Percentiles rank a stretch among this genome's conserved stretches.
Conservation (phyloP, 35 echinoderm and acorn worm genomes). For the Chiridota heheva region DNA sequence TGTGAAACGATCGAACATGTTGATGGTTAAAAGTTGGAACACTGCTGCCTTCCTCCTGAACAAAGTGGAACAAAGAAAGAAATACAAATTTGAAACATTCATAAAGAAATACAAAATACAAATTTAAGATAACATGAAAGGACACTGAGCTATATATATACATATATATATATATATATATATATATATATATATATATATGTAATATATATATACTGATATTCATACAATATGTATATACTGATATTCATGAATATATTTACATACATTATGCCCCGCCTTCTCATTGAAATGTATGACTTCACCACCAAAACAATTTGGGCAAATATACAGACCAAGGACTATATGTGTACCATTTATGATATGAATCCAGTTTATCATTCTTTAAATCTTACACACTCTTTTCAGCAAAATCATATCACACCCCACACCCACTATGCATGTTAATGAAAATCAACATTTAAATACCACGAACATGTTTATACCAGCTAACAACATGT, state of each 20-base stretch:
- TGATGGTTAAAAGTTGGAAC: slow-evolving; percentile 62
- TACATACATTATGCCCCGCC: too few species aligned
- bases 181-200: background rate
- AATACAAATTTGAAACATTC: background rate
- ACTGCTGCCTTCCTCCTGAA: slow-evolving; percentile 89
- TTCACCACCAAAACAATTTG: too few species aligned
- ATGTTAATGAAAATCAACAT: too few species aligned
- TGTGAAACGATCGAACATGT: slow-evolving; percentile 83
- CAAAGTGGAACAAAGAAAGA: slow-evolving; percentile 1
- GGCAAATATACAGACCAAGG: too few species aligned
- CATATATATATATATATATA: background rate
- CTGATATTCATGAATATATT: background rate
- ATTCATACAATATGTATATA: background rate
- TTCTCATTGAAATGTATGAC: too few species aligned
- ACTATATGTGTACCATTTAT: too few species aligned
- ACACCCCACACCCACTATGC: too few species aligned
- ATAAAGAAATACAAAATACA: background rate
- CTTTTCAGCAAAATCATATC: too few species aligned
- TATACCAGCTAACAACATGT: too few species aligned
- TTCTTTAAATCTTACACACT: too few species aligned
- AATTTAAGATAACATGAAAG: background rate
- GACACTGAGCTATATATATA: background rate
- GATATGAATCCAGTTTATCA: too few species aligned
- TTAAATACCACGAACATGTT: too few species aligned
- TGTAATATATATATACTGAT: background rate